These are phyloP conservation scores for Platysteira castanea DNA, from an alignment of 2,113 vertebrate genomes.

Conservation along the genomic window DNA sequence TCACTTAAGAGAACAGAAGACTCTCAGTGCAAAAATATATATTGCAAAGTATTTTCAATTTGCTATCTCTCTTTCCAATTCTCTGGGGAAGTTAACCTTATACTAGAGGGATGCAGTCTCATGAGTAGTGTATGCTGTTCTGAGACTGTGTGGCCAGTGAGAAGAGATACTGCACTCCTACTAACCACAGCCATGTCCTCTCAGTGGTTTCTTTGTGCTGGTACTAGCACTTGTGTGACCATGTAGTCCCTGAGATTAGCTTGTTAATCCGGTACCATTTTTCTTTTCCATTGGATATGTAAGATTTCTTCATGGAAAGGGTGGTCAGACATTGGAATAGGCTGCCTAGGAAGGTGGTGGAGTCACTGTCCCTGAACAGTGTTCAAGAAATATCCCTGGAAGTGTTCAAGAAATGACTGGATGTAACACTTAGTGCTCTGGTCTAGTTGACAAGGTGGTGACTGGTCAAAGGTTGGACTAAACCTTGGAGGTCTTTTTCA, in stretches of 20 bases:
- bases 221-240: not conserved
- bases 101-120: not conserved
- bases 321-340: not conserved
- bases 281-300: not conserved
- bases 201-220: not conserved
- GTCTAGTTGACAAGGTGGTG: not conserved
- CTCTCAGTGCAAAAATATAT: not conserved
- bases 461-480: not conserved
- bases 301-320: not conserved
- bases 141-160: not conserved
- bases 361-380: not conserved
- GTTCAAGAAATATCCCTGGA: not conserved
- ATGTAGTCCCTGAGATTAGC: not conserved
- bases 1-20: not conserved
- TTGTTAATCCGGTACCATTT: not conserved
- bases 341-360: not conserved
- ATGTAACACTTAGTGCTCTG: not conserved
- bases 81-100: not conserved
- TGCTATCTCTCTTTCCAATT: not conserved
- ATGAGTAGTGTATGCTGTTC: fast-evolving
- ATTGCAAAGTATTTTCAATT: not conserved
- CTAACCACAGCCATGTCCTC: not conserved
- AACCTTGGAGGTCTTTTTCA: not conserved
- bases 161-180: not conserved
- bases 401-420: not conserved